Evolutionary conservation across 2,113 vertebrate genomes (phyloP), one percentile per base, ranked within the genome.

Genomic region (Nyctibius bracteatus): DNA sequence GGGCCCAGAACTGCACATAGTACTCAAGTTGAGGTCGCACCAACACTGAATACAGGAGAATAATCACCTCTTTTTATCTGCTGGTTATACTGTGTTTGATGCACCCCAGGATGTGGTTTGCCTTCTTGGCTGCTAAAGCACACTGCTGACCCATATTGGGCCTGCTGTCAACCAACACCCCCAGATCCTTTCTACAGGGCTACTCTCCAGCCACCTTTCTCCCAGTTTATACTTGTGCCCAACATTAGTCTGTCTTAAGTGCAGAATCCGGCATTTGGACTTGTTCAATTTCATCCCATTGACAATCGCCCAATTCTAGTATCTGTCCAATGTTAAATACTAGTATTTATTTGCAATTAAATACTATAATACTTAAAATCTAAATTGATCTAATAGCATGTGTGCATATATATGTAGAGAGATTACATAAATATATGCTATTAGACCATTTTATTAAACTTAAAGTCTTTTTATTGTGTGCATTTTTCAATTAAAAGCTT

Each of bases 41-140:
- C 30, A 81, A 19, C 0, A 0, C 43, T 30, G 47, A 43, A 37
- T 25, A n/a, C 10, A 31, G 27, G 0, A 0, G 21, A 18, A 44
- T 21, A 13, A 66, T 51, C 37, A 6, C 18, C 7, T 46, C 23
- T 39, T 21, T 44, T 61, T 39, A 16, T 16, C 0, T 0, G 2
- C 31, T 81, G 59, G 27, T 39, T 2, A 14, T 14, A 4, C 13
- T 51, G 10, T 30, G 46, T 25, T 33, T 14, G 30, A 21, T 41
- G 28, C 33, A 5, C 28, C 25, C 33, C 39, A 35, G 41, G 30
- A 14, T 7, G 16, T 0, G 1, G 12, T 24, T 67, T 74, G 23
- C 17, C n/a, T 20, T 31, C 20, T 17, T 2, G 30, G 30, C 30
- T 90, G 14, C n/a, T 49, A 39, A 15, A 35, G 9, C 65, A 55